Evolutionary conservation across 2,797 vertebrate genomes (phyloP).

Genomic region (Mus spretus): DNA sequence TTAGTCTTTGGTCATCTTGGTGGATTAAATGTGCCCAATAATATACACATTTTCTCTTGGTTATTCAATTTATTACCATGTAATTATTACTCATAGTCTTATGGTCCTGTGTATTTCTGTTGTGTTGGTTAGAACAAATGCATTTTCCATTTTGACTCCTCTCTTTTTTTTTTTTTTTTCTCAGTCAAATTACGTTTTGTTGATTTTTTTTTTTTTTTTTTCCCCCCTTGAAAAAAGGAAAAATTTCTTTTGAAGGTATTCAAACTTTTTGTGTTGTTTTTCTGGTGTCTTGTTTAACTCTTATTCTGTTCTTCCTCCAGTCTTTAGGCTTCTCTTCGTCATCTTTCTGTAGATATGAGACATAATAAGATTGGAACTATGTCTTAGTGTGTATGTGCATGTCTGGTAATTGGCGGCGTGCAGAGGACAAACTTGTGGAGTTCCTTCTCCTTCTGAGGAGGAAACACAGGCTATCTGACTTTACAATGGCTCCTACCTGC

Average conservation of each 20-base stretch:
- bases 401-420: accelerated
- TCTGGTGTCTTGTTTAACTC: not conserved
- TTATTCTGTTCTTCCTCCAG: not conserved
- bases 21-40: not conserved
- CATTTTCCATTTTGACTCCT: not conserved
- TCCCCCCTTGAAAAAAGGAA: not conserved
- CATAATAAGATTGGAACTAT: not conserved
- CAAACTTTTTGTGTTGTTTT: not conserved
- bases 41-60: not conserved
- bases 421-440: not conserved
- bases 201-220: not conserved
- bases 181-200: not conserved
- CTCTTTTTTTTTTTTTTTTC: not conserved
- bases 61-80: not conserved
- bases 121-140: not conserved
- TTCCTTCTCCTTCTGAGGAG: not conserved
- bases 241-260: not conserved
- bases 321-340: not conserved
- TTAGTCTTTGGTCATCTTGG: not conserved
- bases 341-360: not conserved
- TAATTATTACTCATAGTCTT: not conserved
- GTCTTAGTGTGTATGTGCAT: not conserved
- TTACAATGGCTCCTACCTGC: not conserved
- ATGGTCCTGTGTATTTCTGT: not conserved
- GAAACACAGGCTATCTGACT: not conserved